Evolutionary conservation across 2,113 vertebrate species (phyloP).

Genomic region (Pygoscelis adeliae): DNA sequence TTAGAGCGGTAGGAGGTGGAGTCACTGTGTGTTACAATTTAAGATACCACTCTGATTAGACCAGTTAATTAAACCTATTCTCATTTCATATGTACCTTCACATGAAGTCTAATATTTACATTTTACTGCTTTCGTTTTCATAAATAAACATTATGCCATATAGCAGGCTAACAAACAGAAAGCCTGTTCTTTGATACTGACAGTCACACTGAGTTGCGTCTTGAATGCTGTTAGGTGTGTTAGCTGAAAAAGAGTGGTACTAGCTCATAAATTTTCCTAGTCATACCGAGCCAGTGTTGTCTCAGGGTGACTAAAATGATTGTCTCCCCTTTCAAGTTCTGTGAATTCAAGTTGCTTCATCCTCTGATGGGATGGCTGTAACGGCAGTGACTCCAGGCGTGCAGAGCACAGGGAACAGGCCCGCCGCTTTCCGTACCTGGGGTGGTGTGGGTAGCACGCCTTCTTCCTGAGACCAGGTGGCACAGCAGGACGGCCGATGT

Average conservation of each 20-base stretch:
- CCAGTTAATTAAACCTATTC: conserved; percentile 7
- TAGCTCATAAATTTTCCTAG: neutral
- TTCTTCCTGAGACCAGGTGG: neutral
- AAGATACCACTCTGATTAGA: neutral
- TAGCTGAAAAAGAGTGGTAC: neutral
- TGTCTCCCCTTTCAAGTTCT: neutral
- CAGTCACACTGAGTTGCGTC: neutral
- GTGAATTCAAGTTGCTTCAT: neutral
- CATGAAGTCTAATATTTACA: neutral
- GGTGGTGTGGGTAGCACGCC: accelerated
- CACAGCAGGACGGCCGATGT: neutral
- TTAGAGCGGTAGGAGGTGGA: neutral
- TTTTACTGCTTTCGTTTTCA: conserved; percentile 11
- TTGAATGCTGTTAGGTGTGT: neutral
- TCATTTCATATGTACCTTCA: neutral
- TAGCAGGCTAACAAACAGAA: neutral
- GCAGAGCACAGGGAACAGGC: neutral
- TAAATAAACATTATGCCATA: neutral
- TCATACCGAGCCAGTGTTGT: neutral
- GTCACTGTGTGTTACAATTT: neutral
- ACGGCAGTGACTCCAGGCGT: neutral
- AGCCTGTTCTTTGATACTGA: neutral
- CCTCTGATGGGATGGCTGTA: neutral
- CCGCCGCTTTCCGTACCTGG: accelerated
- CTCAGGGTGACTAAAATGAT: neutral